Evolutionary conservation across 2,113 vertebrate genomes (phyloP), one percentile per base, ranked within the genome.

Genomic region (Tricholaema leucomelas): DNA sequence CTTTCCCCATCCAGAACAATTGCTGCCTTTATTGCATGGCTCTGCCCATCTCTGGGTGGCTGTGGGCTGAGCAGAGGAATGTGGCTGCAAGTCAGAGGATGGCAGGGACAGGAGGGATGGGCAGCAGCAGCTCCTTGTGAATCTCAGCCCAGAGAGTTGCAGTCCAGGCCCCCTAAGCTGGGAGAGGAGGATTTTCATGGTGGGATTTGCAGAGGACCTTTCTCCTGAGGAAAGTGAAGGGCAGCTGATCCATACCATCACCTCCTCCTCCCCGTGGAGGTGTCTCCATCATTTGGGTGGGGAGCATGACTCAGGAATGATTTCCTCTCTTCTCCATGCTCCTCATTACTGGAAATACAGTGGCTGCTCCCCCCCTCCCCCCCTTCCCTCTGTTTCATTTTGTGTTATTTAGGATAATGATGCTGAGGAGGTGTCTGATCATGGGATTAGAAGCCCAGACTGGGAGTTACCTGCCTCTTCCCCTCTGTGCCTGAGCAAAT

Each of bases 371-470:
- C 8, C 15, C 60, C 50, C 18, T 77, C 14, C 17, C 21, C 23
- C 11, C 15, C 60, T 59, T 18, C 44, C 48, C 38, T 4, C 5
- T 48, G 18, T 74, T 92, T 91, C 67, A 31, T 91, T 94, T 82
- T 16, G 44, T n/a, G 60, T 54, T 80, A 82, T 78, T 85, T 76
- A 44, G 85, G 85, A 72, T 94, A 92, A 95, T 88, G 88, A 88
- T 64, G 85, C 76, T 48, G 90, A 92, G 93, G 88, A 91, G 52
- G 81, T 86, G 78, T 67, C 72, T 96, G 93, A 92, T 92, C 92
- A 93, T 87, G 85, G 79, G 90, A 90, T 92, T 94, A 92, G 83
- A 71, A 91, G 2, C 65, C 60, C 80, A 92, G 90, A 91, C 91
- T 87, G 91, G 93, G 85, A 95, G 82, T 91, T 90, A 67, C 48